Evolutionary conservation across 2,888 invertebrate species (phyloP).

Genomic region (Hedychridium roseum): DNA sequence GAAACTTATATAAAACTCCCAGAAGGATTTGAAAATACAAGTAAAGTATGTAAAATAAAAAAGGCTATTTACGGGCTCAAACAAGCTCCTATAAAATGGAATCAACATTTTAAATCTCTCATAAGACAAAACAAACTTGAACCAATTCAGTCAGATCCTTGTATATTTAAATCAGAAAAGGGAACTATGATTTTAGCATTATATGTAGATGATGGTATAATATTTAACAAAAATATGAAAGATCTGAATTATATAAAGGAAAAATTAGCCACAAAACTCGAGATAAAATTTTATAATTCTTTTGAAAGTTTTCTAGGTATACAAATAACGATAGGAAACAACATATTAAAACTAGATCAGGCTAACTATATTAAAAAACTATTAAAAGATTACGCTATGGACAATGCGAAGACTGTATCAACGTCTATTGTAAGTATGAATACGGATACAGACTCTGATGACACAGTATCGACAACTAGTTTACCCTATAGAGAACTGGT

Average conservation of each 20-base stretch:
- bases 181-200: constrained; percentile 5
- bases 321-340: neutral
- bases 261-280: constrained; percentile 3
- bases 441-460: no score
- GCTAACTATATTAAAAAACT: constrained; percentile 1
- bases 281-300: constrained; percentile 1
- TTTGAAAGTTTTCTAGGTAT: constrained; percentile 5
- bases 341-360: constrained; percentile 2
- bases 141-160: constrained; percentile 6
- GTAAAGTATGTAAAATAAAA: constrained; percentile 8
- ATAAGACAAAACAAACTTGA: constrained; percentile 1
- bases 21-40: constrained; percentile 6
- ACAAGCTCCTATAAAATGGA: constrained; percentile 4
- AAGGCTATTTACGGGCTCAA: constrained; percentile 10
- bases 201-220: constrained; percentile 12
- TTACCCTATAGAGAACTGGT: no score
- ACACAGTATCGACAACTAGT: no score
- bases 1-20: constrained; percentile 12
- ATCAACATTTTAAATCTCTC: constrained; percentile 2
- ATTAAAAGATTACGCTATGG: constrained; percentile 3
- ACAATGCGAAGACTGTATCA: neutral
- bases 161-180: constrained; percentile 3
- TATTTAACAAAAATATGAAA: neutral
- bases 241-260: neutral
- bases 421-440: constrained; percentile 4